phyloP scores from a whole-genome alignment of 2,113 vertebrate genomes.

The Alexandromys fortis region DNA sequence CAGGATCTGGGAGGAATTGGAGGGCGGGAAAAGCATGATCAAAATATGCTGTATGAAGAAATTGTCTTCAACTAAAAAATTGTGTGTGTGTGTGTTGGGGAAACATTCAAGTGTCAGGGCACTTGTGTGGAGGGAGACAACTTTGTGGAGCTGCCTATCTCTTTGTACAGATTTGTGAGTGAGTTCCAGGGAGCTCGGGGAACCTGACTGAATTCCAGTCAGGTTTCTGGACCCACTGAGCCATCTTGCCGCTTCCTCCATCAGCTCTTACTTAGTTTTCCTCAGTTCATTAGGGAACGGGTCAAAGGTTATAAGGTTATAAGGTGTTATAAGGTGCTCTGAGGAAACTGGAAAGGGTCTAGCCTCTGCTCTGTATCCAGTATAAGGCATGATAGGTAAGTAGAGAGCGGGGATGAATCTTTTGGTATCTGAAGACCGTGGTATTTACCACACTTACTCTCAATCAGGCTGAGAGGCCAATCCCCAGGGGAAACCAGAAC shows the following conservation, averaged over 20 bases:
- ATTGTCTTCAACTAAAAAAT: not conserved
- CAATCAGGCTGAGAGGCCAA: not conserved
- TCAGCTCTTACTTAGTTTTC: not conserved
- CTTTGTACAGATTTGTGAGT: not conserved
- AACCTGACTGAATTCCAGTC: not conserved
- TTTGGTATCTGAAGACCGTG: not conserved
- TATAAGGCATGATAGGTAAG: not conserved
- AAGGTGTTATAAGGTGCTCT: not conserved
- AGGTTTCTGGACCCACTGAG: not conserved
- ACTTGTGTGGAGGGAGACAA: not conserved
- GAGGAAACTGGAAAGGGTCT: not conserved
- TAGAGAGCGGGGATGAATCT: too few relatives aligned
- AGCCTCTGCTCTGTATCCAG: not conserved
- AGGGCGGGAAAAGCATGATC: not conserved
- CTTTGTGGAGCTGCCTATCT: not conserved
- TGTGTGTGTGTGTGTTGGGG: not conserved
- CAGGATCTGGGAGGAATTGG: not conserved
- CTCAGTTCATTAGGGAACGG: not conserved
- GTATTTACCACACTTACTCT: not conserved
- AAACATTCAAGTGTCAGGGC: not conserved
- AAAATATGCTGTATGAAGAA: not conserved
- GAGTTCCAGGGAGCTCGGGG: not conserved
- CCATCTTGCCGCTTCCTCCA: not conserved
- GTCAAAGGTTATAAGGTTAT: not conserved
- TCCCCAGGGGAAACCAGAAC: not conserved